Conservation (phyloP, 2,113 vertebrate genomes). For the Shinisaurus crocodilurus region DNA sequence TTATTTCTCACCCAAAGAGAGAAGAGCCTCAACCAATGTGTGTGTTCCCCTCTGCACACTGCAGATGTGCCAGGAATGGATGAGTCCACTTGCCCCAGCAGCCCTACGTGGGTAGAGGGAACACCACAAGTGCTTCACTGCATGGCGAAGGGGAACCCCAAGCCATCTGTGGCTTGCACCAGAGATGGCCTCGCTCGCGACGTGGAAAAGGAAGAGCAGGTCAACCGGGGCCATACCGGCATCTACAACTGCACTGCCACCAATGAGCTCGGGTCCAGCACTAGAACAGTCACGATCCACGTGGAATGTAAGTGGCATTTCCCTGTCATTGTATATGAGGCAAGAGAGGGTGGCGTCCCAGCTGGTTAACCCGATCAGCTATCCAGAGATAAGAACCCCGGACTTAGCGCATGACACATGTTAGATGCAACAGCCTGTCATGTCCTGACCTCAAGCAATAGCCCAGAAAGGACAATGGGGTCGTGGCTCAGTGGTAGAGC, state of each 20-base stretch:
- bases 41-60: conserved; percentile 38
- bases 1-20: conserved; percentile 21
- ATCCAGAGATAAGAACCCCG: neutral
- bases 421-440: neutral
- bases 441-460: neutral
- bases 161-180: conserved; percentile 53
- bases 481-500: neutral
- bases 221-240: conserved; percentile 63
- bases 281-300: conserved; percentile 51
- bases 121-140: conserved; percentile 36
- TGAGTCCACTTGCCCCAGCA: conserved; percentile 62
- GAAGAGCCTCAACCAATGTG: conserved; percentile 27
- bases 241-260: conserved; percentile 65
- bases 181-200: neutral
- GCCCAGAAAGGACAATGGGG: neutral
- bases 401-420: no score
- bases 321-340: neutral
- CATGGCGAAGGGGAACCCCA: conserved; percentile 56
- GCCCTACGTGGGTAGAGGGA: conserved; percentile 68
- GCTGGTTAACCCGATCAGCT: neutral
- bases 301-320: conserved; percentile 69
- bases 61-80: conserved; percentile 68
- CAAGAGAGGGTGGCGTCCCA: neutral
- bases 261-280: conserved; percentile 50
- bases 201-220: conserved; percentile 20